Percentiles rank a stretch among this genome's conserved stretches.
These are phyloP conservation scores for Epizoanthus stellaris DNA, from an alignment of 92 coral and sea anemone species.

Conservation along the genomic window DNA sequence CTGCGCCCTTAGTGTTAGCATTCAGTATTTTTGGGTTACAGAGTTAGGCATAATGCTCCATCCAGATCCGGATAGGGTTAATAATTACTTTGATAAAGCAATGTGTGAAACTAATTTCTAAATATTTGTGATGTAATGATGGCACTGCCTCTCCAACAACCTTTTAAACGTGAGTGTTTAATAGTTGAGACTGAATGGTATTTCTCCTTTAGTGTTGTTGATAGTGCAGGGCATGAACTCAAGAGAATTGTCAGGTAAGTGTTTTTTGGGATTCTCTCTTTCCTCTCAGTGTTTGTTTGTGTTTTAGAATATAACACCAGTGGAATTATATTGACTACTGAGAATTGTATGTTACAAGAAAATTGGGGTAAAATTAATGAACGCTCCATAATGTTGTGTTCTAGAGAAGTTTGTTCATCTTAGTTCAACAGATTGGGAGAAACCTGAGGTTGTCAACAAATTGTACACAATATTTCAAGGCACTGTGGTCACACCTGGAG, in stretches of 20 bases:
- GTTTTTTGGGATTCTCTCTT: background rate
- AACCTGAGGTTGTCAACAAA: constrained; percentile 79
- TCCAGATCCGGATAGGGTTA: too few relatives aligned
- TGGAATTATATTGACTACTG: too few relatives aligned
- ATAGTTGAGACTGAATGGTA: background rate
- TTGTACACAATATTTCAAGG: constrained; percentile 90
- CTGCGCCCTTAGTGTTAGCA: too few relatives aligned
- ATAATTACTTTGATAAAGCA: too few relatives aligned
- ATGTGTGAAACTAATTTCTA: background rate
- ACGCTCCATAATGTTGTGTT: background rate
- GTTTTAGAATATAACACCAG: too few relatives aligned
- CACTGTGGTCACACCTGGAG: constrained; percentile 70
- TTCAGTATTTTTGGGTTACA: too few relatives aligned
- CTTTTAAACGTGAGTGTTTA: background rate
- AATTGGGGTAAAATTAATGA: too few relatives aligned
- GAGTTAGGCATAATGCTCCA: too few relatives aligned
- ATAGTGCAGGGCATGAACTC: constrained; percentile 87
- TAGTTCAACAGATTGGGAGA: constrained; percentile 97
- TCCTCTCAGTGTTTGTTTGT: background rate
- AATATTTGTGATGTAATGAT: background rate
- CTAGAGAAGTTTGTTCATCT: background rate
- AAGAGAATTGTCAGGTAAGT: constrained; percentile 85
- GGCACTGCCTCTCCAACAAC: too few relatives aligned
- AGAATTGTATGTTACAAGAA: too few relatives aligned
- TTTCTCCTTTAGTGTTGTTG: constrained; percentile 64